Base-by-base conservation (phyloP, 2,888 invertebrate genomes). In the Lasioglossum vierecki region DNA sequence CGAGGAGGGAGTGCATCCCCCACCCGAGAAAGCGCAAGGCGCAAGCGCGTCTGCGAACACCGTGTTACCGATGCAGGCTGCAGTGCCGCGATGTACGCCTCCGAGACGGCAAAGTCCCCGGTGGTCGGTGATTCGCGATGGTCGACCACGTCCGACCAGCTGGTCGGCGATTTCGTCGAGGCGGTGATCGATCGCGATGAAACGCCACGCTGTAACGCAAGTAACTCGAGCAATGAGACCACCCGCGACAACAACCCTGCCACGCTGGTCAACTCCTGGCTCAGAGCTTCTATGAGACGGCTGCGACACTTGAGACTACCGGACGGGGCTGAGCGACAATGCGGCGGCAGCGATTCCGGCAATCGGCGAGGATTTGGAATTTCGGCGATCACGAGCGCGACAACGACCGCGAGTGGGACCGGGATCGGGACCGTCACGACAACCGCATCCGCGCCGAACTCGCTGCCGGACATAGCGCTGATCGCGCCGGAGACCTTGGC, bases 221-320 rank as follows among this genome's bases (percentile, higher is more conserved):
- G 93, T 83, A 94, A 94, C 85, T 93, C 93, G 82, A 92, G 93
- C 66, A 53, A 66, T 22, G 35, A 35, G 35, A 63, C 63, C 63
- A n/a, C 11, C 22, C 70, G 83, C 82, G 79, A 88, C 46, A 75
- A 76, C 74, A 75, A 77, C 74, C 26, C 53, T 1, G 18, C 72
- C 35, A 49, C 77, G 13, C 73, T 88, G 84, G 90, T 92, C 84
- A 92, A 90, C 41, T 91, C 95, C 82, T 96, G 96, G 96, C 92
- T 96, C 90, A 95, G 96, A 83, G 95, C 95, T 73, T 96, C 96
- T 46, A 96, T 96, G 96, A 95, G 96, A 79, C 95, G 96, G 26
- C 92, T 96, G 77, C 95, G 95, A 49, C 96, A 96, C 88, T 93
- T 96, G 80, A 94, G 95, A 71, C 90, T 96, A 63, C 95, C 96